Evolutionary conservation across 2,888 invertebrate species (phyloP).

Genomic region (Hemaris fuciformis): DNA sequence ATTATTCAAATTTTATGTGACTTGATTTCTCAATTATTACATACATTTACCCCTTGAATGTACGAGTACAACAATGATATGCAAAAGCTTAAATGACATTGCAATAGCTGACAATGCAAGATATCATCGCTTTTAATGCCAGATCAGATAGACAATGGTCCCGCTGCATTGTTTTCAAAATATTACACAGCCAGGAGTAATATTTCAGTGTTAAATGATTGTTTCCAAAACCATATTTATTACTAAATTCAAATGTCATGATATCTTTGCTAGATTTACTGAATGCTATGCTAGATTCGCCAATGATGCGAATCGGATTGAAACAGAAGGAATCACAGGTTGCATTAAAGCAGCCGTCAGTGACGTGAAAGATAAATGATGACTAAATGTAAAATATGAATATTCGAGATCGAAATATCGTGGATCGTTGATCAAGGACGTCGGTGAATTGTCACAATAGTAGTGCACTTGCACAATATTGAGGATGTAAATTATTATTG

Average conservation of each 20-base stretch:
- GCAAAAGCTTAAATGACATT: not conserved
- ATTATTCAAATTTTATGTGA: not conserved
- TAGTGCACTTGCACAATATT: slow-evolving; percentile 5
- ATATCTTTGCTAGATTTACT: not conserved
- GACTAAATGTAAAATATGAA: not conserved
- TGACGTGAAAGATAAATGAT: slow-evolving; percentile 1
- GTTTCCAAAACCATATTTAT: not conserved
- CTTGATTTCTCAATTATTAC: not conserved
- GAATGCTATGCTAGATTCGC: too few relatives aligned
- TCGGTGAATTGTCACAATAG: slow-evolving; percentile 6
- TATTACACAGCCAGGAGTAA: not conserved
- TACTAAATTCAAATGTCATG: not conserved
- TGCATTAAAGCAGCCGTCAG: not conserved
- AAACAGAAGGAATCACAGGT: not conserved
- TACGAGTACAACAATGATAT: not conserved
- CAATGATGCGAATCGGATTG: not conserved
- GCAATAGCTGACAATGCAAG: slow-evolving; percentile 4
- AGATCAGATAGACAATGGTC: slow-evolving; percentile 7
- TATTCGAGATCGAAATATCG: not conserved
- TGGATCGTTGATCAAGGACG: slow-evolving; percentile 1
- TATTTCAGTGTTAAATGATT: not conserved
- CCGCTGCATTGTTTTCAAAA: slow-evolving; percentile 2
- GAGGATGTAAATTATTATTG: slow-evolving; percentile 18
- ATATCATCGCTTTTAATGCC: not conserved
- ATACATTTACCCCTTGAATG: not conserved